A percentile compares a stretch with the other conserved stretches of the same genome.
phyloP scores from a whole-genome alignment of 1,140 invertebrate genomes.

The Heterodera carotae region DNA sequence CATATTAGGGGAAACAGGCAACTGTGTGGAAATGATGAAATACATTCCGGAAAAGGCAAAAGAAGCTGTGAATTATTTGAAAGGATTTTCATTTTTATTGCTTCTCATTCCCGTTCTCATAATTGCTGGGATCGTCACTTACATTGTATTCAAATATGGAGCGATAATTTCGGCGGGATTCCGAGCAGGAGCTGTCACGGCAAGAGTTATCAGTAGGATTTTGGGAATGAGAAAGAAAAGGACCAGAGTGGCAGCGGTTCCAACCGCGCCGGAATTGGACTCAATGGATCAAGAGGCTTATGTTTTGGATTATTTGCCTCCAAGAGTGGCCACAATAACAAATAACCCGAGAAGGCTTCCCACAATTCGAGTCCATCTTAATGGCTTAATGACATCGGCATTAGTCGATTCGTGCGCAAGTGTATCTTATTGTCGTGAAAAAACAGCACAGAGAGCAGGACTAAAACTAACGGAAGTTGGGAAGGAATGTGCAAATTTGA shows the following conservation, averaged over 20 bases:
- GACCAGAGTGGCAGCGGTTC: neutral
- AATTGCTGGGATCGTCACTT: neutral
- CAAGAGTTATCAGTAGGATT: neutral
- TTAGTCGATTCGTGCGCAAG: too few species aligned
- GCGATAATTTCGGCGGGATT: too few species aligned
- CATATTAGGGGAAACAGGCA: too few species aligned
- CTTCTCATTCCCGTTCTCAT: neutral
- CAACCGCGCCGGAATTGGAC: neutral
- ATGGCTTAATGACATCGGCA: too few species aligned
- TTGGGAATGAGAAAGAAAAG: neutral
- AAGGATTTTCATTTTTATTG: too few species aligned
- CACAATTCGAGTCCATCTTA: neutral
- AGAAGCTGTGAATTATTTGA: too few species aligned
- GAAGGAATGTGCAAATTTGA: too few species aligned
- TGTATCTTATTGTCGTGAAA: constrained; percentile 6
- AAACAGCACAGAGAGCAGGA: neutral
- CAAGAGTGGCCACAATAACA: too few species aligned
- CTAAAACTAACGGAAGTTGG: too few species aligned
- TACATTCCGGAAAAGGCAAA: neutral
- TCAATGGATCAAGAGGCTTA: neutral
- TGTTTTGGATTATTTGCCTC: constrained; percentile 8
- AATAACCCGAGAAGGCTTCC: too few species aligned
- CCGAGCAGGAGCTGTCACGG: neutral
- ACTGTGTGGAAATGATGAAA: neutral
- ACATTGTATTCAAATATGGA: neutral